These are phyloP conservation scores for Phyllostomus discolor DNA, from an alignment of 2,113 vertebrate genomes.

Conservation along the genomic window DNA sequence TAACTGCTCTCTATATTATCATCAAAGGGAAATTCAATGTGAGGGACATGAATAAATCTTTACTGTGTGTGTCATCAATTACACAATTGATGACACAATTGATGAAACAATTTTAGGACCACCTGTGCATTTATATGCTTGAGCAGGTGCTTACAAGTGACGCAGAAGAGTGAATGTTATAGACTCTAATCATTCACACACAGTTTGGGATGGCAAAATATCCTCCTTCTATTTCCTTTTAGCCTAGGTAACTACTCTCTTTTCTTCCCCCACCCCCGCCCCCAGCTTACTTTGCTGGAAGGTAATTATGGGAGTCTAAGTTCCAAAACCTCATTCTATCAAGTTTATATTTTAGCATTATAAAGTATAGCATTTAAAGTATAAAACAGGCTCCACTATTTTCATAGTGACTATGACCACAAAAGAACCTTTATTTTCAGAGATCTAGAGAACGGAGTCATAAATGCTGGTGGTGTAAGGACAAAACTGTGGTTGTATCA, in stretches of 20 bases:
- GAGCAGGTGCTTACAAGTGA: neutral
- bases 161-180: neutral
- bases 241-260: neutral
- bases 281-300: neutral
- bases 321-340: neutral
- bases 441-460: neutral
- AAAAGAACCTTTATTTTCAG: neutral
- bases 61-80: neutral
- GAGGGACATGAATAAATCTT: neutral
- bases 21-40: neutral
- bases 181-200: neutral
- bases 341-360: constrained; percentile 6
- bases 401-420: neutral
- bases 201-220: neutral
- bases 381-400: neutral
- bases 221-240: neutral
- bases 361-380: neutral
- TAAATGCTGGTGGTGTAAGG: neutral
- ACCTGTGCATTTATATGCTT: constrained; percentile 4
- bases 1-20: neutral
- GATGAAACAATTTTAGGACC: neutral
- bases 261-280: neutral
- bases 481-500: neutral
- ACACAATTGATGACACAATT: no score
- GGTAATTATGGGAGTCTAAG: neutral